phyloP scores from a whole-genome alignment of 2,888 invertebrate species.

The Leptinotarsa haldemani region DNA sequence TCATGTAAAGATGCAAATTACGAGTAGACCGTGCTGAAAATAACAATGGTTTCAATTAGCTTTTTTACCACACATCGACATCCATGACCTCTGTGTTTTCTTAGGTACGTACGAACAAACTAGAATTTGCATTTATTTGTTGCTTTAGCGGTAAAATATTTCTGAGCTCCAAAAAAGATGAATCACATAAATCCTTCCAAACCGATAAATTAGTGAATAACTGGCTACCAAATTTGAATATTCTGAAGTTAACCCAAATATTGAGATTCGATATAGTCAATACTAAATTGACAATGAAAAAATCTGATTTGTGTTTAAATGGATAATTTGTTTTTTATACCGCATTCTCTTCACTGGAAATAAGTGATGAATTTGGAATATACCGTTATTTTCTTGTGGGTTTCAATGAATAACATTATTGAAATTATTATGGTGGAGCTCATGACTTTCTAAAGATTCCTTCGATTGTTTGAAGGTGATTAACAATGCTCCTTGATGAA shows the following conservation, averaged over 20 bases:
- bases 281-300: not conserved
- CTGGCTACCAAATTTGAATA: not conserved
- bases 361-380: not conserved
- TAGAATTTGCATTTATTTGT: constrained; percentile 18
- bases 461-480: too few relatives aligned
- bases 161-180: constrained; percentile 11
- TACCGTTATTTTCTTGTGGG: not conserved
- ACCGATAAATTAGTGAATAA: not conserved
- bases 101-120: constrained; percentile 3
- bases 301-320: too few relatives aligned
- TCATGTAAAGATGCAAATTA: constrained; percentile 26
- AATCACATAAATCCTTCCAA: constrained; percentile 17
- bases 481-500: too few relatives aligned
- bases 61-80: constrained; percentile 1
- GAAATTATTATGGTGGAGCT: too few relatives aligned
- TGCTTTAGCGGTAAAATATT: constrained; percentile 11
- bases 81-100: constrained; percentile 19
- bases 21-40: constrained; percentile 19
- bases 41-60: constrained; percentile 27
- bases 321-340: too few relatives aligned
- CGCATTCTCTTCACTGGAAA: too few relatives aligned
- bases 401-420: too few relatives aligned
- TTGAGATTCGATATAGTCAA: not conserved
- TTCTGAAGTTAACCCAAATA: constrained; percentile 10
- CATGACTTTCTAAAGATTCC: too few relatives aligned